Evolutionary conservation across 2,888 invertebrate species (phyloP).

Genomic region (Galeruca laticollis): DNA sequence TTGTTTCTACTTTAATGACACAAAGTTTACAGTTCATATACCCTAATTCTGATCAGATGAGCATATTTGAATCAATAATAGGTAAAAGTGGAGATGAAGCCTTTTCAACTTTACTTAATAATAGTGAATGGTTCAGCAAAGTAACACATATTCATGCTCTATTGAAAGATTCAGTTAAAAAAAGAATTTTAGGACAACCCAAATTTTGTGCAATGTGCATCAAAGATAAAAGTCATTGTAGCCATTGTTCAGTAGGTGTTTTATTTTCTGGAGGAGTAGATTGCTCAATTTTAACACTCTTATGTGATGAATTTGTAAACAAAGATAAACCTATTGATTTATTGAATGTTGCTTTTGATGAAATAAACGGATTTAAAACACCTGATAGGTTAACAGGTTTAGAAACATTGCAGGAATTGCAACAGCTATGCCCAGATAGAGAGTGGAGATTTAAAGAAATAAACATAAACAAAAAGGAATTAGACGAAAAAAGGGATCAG

Average conservation of each 20-base stretch:
- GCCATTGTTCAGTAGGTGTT: constrained; percentile 68
- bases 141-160: constrained; percentile 68
- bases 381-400: constrained; percentile 88
- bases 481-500: constrained; percentile 70
- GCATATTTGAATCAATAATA: constrained; percentile 52
- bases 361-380: constrained; percentile 71
- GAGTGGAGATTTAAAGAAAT: constrained; percentile 88
- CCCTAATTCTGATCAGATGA: constrained; percentile 48
- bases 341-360: constrained; percentile 93
- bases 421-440: constrained; percentile 76
- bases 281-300: constrained; percentile 88
- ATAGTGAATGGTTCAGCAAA: constrained; percentile 59
- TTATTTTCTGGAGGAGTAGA: constrained; percentile 98
- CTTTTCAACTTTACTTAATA: constrained; percentile 60
- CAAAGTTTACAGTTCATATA: constrained; percentile 44
- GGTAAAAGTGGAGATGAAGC: constrained; percentile 59
- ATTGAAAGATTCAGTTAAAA: constrained; percentile 72
- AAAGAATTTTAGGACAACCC: constrained; percentile 73
- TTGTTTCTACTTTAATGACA: constrained; percentile 5
- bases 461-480: constrained; percentile 77
- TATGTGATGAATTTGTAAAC: constrained; percentile 80
- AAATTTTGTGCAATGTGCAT: constrained; percentile 74
- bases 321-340: constrained; percentile 83
- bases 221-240: constrained; percentile 57
- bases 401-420: constrained; percentile 78